Evolutionary conservation across 2,888 invertebrate genomes (phyloP), one percentile per base, ranked within the genome.

Genomic region (Pristionchus maxplancki): DNA sequence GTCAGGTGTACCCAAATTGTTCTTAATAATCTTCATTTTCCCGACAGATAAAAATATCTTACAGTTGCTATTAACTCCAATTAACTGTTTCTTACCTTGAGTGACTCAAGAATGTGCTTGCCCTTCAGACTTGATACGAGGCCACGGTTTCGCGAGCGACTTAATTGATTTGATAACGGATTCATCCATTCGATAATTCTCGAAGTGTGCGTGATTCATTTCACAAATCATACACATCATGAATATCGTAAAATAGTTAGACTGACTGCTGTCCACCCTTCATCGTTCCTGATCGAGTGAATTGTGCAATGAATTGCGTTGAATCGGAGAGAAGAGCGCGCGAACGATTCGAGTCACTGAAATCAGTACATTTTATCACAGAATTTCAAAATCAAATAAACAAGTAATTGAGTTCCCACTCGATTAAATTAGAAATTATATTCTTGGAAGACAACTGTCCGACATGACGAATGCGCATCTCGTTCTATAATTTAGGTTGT

Each of bases 241-340:
- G n/a, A n/a, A n/a, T n/a, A n/a, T n/a, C n/a, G n/a, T n/a, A n/a
- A n/a, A 40, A 37, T 28, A 28, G 6, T 6, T 15, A 5, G 40
- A 62, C 85, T 62, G n/a, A 64, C 90, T 91, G 31, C 71, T 85
- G 44, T 83, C 88, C 82, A 88, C 90, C 89, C 86, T 82, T 78
- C 31, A 62, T 58, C 9, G 91, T 90, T 31, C 89, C 89, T 1
- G 89, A 74, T 71, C 92, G 82, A 15, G 91, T 90, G 50, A 92
- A 88, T 84, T 91, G 92, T 4, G 94, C 92, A 62, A 94, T 91
- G 88, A 92, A 92, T 31, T 93, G 94, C 74, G 91, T 94, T 3
- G 94, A 94, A 88, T 94, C 94, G n/a, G 94, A 94, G 71, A 95
- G 92, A 34, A 95, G 91, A 31, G 93, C 91, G 17, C 94, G 91